Conservation (phyloP, 2,888 invertebrate species). For the Cantharis rufa region DNA sequence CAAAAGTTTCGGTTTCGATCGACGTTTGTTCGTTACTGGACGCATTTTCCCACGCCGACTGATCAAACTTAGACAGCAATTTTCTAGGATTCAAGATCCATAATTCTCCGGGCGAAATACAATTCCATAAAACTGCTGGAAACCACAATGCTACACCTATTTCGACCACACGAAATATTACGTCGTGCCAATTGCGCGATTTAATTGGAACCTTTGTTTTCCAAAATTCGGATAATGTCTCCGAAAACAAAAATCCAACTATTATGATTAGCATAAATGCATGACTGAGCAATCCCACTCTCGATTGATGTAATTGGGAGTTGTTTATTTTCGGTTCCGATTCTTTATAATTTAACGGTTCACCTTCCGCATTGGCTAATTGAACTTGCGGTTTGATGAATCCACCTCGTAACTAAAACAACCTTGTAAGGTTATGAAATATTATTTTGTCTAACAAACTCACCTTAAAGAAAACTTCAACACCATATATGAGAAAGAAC, state of each 20-base stretch:
- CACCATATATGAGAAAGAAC: conserved; percentile 92
- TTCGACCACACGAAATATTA: conserved; percentile 88
- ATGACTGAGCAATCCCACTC: conserved; percentile 85
- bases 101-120: conserved; percentile 89
- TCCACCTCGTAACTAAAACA: conserved; percentile 76
- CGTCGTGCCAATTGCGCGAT: conserved; percentile 90
- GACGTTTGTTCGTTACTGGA: conserved; percentile 21
- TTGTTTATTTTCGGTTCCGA: conserved; percentile 65
- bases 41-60: conserved; percentile 25
- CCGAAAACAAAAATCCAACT: conserved; percentile 86
- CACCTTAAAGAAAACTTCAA: conserved; percentile 93
- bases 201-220: conserved; percentile 86
- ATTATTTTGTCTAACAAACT: conserved; percentile 35
- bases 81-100: conserved; percentile 93
- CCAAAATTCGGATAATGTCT: conserved; percentile 91
- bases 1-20: conserved; percentile 59
- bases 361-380: conserved; percentile 45
- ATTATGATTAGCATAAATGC: conserved; percentile 89
- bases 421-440: conserved; percentile 20
- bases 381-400: conserved; percentile 66
- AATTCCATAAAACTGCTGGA: conserved; percentile 95
- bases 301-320: conserved; percentile 89
- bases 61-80: conserved; percentile 64
- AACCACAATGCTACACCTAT: conserved; percentile 94
- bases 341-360: conserved; percentile 31